phyloP scores from a whole-genome alignment of 1,140 invertebrate species.

The Danaus melanippus region DNA sequence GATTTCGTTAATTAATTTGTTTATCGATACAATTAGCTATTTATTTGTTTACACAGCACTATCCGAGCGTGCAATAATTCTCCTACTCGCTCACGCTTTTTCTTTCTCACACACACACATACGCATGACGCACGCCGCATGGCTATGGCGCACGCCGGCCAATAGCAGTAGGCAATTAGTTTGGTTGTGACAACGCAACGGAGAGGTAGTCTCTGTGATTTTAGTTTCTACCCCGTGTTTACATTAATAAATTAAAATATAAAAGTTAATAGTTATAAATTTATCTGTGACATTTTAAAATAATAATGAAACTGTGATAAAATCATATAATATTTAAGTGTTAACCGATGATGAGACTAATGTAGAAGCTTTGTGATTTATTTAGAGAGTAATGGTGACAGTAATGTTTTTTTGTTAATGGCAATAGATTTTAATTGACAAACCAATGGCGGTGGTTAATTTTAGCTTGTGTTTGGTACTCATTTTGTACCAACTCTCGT shows the following conservation, averaged over 20 bases:
- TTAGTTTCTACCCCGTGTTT: slow-evolving; percentile 35
- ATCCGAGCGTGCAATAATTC: slow-evolving; percentile 25
- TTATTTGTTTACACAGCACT: slow-evolving; percentile 15
- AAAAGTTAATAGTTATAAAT: not conserved
- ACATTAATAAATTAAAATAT: slow-evolving; percentile 16
- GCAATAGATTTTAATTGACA: slow-evolving; percentile 50
- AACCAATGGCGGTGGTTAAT: slow-evolving; percentile 56
- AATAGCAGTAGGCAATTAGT: slow-evolving; percentile 26
- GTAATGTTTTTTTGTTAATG: slow-evolving; percentile 42
- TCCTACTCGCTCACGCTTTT: slow-evolving; percentile 35
- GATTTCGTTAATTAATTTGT: not conserved
- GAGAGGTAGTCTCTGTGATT: slow-evolving; percentile 17
- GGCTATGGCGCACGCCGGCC: slow-evolving; percentile 15
- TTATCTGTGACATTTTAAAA: slow-evolving; percentile 10
- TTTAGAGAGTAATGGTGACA: slow-evolving; percentile 41
- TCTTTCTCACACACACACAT: slow-evolving; percentile 24
- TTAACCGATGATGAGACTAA: slow-evolving; percentile 7
- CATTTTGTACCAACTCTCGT: slow-evolving; percentile 53
- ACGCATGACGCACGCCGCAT: slow-evolving; percentile 20
- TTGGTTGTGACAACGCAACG: slow-evolving; percentile 17
- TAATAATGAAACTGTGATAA: slow-evolving; percentile 1
- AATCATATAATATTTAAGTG: slow-evolving; percentile 3
- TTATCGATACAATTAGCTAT: slow-evolving; percentile 7
- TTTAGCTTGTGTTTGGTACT: slow-evolving; percentile 58
- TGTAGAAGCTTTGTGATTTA: slow-evolving; percentile 8